Percentiles rank a stretch among this genome's conserved stretches.
Evolutionary conservation across 2,113 vertebrate species (phyloP).

Genomic region (Callipepla squamata): DNA sequence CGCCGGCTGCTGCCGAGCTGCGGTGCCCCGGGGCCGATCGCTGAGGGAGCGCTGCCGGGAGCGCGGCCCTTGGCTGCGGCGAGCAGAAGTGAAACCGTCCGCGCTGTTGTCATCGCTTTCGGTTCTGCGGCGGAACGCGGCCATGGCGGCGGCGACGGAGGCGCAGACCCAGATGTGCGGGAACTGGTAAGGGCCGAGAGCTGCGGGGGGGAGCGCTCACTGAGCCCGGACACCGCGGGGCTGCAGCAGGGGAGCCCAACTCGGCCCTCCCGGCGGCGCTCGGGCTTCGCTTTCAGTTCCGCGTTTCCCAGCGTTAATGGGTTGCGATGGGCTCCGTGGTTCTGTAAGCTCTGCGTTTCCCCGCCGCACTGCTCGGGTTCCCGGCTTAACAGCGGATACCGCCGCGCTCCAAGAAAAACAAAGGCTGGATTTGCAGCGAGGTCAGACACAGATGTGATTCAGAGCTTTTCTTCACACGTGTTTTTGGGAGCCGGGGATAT

Average conservation of each 20-base stretch:
- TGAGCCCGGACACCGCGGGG: too few relatives aligned
- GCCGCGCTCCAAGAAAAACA: fast-evolving
- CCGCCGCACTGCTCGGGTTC: fast-evolving
- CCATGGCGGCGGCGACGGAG: constrained; percentile 72
- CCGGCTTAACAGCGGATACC: fast-evolving
- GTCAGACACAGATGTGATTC: fast-evolving
- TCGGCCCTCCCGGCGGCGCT: too few relatives aligned
- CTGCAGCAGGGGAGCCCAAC: too few relatives aligned
- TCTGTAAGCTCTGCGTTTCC: too few relatives aligned
- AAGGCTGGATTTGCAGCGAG: neutral
- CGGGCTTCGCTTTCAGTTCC: too few relatives aligned
- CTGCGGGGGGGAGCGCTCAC: too few relatives aligned
- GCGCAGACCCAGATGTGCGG: constrained; percentile 75
- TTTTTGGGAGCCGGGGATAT: fast-evolving
- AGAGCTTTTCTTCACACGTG: neutral
- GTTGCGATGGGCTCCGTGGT: too few relatives aligned
- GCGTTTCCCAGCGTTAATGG: too few relatives aligned
- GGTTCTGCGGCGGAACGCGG: neutral
- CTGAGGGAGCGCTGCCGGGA: neutral
- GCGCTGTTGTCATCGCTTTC: neutral
- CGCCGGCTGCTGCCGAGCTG: neutral
- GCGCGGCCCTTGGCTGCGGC: neutral
- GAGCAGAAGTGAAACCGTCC: constrained; percentile 53
- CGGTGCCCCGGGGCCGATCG: neutral
- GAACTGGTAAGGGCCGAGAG: constrained; percentile 77